Percentiles rank a stretch among this genome's conserved stretches.
phyloP scores from a whole-genome alignment of 2,113 vertebrate species.

The Amphilophus citrinellus region DNA sequence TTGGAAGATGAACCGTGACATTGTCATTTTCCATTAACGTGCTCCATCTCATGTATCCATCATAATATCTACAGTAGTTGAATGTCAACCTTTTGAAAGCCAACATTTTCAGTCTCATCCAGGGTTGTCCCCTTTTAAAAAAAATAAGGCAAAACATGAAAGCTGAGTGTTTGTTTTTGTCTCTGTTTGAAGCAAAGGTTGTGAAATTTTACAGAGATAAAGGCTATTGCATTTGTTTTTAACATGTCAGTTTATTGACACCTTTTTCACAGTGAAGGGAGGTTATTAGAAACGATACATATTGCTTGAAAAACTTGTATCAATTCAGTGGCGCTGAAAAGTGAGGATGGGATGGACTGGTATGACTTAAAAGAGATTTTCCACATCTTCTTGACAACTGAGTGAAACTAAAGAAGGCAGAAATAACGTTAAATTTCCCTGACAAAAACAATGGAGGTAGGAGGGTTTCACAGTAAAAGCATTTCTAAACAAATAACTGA shows the following conservation, averaged over 20 bases:
- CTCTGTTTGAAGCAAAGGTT: slow-evolving; percentile 70
- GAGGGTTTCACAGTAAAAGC: slow-evolving; percentile 55
- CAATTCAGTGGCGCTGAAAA: slow-evolving; percentile 75
- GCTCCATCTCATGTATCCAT: slow-evolving; percentile 71
- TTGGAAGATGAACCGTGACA: slow-evolving; percentile 74
- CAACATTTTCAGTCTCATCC: slow-evolving; percentile 63
- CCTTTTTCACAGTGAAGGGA: slow-evolving; percentile 66
- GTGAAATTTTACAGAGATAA: slow-evolving; percentile 74
- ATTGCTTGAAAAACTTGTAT: slow-evolving; percentile 68
- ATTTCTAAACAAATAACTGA: slow-evolving; percentile 64
- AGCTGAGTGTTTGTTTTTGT: slow-evolving; percentile 60
- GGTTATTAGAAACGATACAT: slow-evolving; percentile 75
- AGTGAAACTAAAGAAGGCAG: slow-evolving; percentile 69
- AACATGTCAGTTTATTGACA: slow-evolving; percentile 80
- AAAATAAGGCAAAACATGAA: slow-evolving; percentile 70
- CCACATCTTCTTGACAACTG: slow-evolving; percentile 65
- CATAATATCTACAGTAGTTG: slow-evolving; percentile 73
- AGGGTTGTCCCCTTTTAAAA: slow-evolving; percentile 56
- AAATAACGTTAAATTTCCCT: slow-evolving; percentile 59
- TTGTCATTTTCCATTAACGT: slow-evolving; percentile 75
- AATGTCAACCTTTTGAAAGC: slow-evolving; percentile 78
- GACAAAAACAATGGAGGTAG: slow-evolving; percentile 54
- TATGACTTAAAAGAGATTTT: slow-evolving; percentile 65
- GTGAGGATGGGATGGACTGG: slow-evolving; percentile 42
- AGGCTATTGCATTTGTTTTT: slow-evolving; percentile 75